Percentiles rank a stretch among this genome's conserved stretches.
Evolutionary conservation across 2,113 vertebrate genomes (phyloP).

Genomic region (Onychorhynchus coronatus): DNA sequence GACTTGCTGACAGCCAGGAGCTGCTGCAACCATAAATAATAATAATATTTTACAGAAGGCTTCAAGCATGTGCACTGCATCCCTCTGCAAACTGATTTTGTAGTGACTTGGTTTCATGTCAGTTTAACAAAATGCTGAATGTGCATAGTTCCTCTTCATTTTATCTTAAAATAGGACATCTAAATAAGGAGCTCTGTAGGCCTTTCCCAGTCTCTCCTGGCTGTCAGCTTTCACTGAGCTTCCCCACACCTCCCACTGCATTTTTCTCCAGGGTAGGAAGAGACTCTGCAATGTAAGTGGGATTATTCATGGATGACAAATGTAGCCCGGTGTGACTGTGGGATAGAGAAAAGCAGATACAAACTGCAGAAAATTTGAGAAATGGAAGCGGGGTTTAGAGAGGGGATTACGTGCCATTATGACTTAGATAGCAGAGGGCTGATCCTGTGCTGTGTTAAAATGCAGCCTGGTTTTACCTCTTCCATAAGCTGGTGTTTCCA

Average conservation of each 20-base stretch:
- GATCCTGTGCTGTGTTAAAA: background rate
- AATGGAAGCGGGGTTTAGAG: background rate
- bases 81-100: constrained; percentile 27
- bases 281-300: constrained; percentile 56
- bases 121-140: constrained; percentile 62
- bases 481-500: background rate
- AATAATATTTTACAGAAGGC: background rate
- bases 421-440: background rate
- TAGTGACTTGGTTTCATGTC: constrained; percentile 56
- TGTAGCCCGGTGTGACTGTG: constrained; percentile 26
- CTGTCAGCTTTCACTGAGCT: constrained; percentile 68
- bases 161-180: constrained; percentile 64
- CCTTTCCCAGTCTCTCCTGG: constrained; percentile 66
- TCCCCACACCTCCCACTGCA: constrained; percentile 65
- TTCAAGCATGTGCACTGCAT: background rate
- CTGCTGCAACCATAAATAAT: background rate
- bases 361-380: constrained; percentile 10
- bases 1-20: background rate
- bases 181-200: constrained; percentile 55
- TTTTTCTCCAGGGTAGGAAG: constrained; percentile 64
- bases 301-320: constrained; percentile 65
- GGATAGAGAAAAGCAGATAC: constrained; percentile 39
- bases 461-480: background rate
- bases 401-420: background rate
- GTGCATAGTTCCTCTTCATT: constrained; percentile 52